phyloP scores from a whole-genome alignment of 1,140 invertebrate genomes.

The Ips typographus region DNA sequence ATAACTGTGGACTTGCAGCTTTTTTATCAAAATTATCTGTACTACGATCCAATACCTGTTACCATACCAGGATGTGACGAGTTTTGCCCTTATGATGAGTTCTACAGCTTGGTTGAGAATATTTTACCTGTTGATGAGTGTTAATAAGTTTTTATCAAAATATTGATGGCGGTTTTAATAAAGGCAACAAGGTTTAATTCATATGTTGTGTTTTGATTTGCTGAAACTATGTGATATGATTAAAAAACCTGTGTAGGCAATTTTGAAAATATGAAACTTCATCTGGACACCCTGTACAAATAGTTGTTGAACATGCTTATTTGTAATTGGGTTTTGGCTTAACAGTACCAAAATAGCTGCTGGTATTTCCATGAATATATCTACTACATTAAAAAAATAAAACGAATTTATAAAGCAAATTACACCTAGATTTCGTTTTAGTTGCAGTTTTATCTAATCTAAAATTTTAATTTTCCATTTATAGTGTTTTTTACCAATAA shows the following conservation, averaged over 20 bases:
- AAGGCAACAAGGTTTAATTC: neutral
- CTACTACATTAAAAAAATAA: too few species aligned
- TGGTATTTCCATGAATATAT: too few species aligned
- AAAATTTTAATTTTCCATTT: too few species aligned
- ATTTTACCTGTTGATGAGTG: constrained; percentile 9
- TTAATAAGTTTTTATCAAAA: neutral
- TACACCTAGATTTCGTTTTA: too few species aligned
- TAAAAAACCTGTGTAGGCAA: neutral
- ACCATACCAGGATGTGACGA: constrained; percentile 1
- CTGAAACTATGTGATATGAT: neutral
- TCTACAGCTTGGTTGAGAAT: constrained; percentile 1
- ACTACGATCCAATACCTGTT: neutral
- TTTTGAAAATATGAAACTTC: neutral
- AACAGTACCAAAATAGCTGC: too few species aligned
- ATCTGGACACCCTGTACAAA: neutral
- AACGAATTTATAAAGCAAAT: too few species aligned
- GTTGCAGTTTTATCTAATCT: too few species aligned
- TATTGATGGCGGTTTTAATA: neutral
- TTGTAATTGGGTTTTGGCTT: neutral
- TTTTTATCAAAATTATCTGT: constrained; percentile 4
- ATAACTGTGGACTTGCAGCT: constrained; percentile 8
- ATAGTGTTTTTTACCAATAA: too few species aligned
- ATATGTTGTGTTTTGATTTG: neutral
- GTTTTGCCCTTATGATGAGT: constrained; percentile 7
- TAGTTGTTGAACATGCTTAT: neutral